Evolutionary conservation across 2,797 vertebrate species (phyloP).

Genomic region (Cyclopterus lumpus): DNA sequence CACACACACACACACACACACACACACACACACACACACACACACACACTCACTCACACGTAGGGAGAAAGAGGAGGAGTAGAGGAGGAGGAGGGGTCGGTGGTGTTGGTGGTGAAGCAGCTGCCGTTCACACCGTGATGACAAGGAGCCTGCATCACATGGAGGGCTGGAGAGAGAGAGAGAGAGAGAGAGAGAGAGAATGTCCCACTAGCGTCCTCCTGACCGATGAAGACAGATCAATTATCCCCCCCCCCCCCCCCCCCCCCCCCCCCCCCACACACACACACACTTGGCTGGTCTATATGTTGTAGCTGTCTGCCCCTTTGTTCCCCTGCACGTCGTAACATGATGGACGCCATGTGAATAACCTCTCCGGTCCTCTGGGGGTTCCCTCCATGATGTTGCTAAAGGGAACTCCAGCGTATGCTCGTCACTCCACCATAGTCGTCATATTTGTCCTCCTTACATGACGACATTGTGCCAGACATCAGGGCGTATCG

Average conservation of each 20-base stretch:
- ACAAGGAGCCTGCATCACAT: slow-evolving; percentile 74
- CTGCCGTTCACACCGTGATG: slow-evolving; percentile 68
- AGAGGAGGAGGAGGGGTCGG: background rate
- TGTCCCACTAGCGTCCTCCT: slow-evolving; percentile 80
- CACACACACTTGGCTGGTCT: slow-evolving; percentile 36
- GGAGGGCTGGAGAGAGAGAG: slow-evolving; percentile 63
- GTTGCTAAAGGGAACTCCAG: background rate
- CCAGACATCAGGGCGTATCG: background rate
- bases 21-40: slow-evolving; percentile 16
- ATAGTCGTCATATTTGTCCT: background rate
- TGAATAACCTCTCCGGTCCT: slow-evolving; percentile 8
- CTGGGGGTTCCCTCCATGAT: background rate
- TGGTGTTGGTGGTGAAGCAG: slow-evolving; percentile 61
- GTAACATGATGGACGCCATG: slow-evolving; percentile 2
- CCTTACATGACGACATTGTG: background rate
- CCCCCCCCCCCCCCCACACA: too few species aligned
- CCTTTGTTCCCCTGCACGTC: slow-evolving; percentile 6
- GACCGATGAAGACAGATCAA: slow-evolving; percentile 71
- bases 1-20: slow-evolving; percentile 13
- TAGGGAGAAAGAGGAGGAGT: slow-evolving; percentile 56
- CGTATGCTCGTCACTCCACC: too few species aligned
- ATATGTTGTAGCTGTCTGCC: background rate
- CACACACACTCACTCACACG: slow-evolving; percentile 7
- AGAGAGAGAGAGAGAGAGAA: slow-evolving; percentile 11
- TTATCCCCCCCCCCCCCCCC: slow-evolving; percentile 67